Evolutionary conservation across 2,888 invertebrate species (phyloP).

Genomic region (Microctonus aethiopoides): DNA sequence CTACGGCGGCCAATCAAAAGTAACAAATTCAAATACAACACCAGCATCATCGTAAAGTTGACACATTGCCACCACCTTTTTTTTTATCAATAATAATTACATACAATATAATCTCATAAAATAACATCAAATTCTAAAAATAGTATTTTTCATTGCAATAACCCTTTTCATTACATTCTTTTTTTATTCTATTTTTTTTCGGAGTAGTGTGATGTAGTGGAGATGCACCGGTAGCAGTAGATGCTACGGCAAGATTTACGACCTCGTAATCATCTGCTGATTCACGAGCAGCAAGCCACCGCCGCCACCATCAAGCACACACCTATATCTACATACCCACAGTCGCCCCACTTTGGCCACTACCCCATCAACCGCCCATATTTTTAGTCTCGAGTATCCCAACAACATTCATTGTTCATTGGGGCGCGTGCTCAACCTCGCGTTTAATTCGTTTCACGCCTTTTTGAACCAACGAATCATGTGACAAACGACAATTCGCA

Average conservation of each 20-base stretch:
- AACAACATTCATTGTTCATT: slow-evolving; percentile 30
- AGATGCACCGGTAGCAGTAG: slow-evolving; percentile 32
- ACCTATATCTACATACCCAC: background rate
- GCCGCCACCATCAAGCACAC: background rate
- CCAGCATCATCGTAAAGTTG: background rate
- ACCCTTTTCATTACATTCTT: slow-evolving; percentile 40
- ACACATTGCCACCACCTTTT: background rate
- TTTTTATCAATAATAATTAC: too few relatives aligned
- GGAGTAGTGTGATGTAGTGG: slow-evolving; percentile 45
- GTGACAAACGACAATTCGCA: slow-evolving; percentile 18
- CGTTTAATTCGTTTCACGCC: slow-evolving; percentile 58
- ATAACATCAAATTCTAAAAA: too few relatives aligned
- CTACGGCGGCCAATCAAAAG: background rate
- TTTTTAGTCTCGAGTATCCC: slow-evolving; percentile 43
- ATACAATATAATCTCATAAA: too few relatives aligned
- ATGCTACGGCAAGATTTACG: slow-evolving; percentile 51
- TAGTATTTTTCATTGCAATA: background rate
- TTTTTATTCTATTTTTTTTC: slow-evolving; percentile 21
- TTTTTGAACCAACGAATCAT: slow-evolving; percentile 42
- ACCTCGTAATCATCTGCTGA: slow-evolving; percentile 58
- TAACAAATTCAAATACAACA: background rate
- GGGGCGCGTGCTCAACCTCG: slow-evolving; percentile 31
- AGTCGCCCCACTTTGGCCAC: background rate
- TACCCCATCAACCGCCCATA: slow-evolving; percentile 42
- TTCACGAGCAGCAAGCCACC: slow-evolving; percentile 39